Conservation (phyloP, 2,888 invertebrate genomes). For the Helicoverpa assulta region DNA sequence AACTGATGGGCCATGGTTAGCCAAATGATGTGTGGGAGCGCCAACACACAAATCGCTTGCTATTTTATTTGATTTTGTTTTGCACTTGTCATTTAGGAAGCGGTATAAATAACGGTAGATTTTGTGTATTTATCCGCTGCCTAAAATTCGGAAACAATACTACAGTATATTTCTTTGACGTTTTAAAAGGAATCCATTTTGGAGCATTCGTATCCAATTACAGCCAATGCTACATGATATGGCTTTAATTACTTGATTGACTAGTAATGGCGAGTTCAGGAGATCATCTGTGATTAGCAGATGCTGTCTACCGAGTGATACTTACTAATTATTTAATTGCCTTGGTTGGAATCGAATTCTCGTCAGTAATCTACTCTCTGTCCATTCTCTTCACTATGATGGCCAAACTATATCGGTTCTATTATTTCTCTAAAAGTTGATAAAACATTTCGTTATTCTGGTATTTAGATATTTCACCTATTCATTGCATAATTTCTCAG, state of each 20-base stretch:
- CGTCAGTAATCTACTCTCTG: background rate
- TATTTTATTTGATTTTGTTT: no score
- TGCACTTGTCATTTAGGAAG: background rate
- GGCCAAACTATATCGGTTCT: background rate
- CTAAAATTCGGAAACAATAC: no score
- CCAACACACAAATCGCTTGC: background rate
- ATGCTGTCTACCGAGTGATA: background rate
- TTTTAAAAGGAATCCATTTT: background rate
- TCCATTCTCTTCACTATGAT: background rate
- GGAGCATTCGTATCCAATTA: background rate
- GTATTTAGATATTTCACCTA: constrained; percentile 2
- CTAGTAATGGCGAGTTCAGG: background rate
- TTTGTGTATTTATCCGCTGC: background rate
- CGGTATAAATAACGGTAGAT: background rate
- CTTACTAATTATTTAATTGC: background rate
- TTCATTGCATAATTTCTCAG: constrained; percentile 43
- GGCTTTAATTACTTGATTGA: background rate
- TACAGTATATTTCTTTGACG: no score
- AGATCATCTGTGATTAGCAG: background rate
- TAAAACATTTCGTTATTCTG: background rate
- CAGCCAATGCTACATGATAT: background rate
- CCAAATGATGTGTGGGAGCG: background rate
- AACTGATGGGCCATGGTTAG: background rate
- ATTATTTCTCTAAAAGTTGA: background rate
- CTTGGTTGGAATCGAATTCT: constrained; percentile 6